Evolutionary conservation across 1,140 invertebrate genomes (phyloP).

Genomic region (Bombus confusus): DNA sequence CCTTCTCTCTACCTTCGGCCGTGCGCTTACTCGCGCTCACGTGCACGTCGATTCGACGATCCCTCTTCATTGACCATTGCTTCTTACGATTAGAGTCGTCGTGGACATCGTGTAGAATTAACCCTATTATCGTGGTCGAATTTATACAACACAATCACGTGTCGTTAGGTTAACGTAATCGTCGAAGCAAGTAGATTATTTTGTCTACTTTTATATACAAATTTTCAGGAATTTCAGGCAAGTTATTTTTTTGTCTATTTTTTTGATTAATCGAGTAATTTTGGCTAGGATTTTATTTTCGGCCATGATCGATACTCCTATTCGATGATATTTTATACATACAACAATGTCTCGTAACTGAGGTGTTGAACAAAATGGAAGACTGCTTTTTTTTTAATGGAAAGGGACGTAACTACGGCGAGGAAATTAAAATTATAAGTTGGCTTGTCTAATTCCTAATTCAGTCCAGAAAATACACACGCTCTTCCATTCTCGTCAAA

Average conservation of each 20-base stretch:
- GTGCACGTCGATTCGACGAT: conserved; percentile 52
- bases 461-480: not conserved
- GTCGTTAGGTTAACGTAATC: not conserved
- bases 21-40: conserved; percentile 34
- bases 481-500: not conserved
- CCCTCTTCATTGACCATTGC: conserved; percentile 53
- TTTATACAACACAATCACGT: not conserved
- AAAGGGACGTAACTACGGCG: not conserved
- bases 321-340: not conserved
- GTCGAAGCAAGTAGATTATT: not conserved
- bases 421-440: not conserved
- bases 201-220: not conserved
- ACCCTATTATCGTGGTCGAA: not conserved
- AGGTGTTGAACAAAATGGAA: not conserved
- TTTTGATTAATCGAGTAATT: not conserved
- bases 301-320: too few relatives aligned
- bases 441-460: not conserved
- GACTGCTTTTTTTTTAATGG: too few relatives aligned
- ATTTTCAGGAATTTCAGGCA: not conserved
- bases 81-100: conserved; percentile 1
- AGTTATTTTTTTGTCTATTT: too few relatives aligned
- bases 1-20: conserved; percentile 51
- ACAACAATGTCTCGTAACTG: not conserved
- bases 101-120: not conserved
- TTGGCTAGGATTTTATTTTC: too few relatives aligned